phyloP scores from a whole-genome alignment of 2,113 vertebrate genomes.

The Pseudorhombus dupliciocellatus region DNA sequence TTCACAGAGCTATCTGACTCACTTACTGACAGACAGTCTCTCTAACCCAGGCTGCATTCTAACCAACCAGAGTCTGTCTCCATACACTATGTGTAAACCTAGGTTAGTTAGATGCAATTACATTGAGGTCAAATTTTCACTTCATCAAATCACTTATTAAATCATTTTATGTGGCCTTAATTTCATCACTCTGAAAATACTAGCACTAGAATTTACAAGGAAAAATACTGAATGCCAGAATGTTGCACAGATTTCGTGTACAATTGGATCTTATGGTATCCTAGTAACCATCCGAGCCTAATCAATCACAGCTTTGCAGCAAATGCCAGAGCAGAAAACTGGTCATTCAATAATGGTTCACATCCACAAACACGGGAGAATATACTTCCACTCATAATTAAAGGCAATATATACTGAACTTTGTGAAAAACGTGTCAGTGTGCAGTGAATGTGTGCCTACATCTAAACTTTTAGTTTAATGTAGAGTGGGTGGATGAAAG shows the following conservation, averaged over 20 bases:
- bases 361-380: not conserved
- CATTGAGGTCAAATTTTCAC: not conserved
- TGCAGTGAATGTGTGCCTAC: not conserved
- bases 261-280: not conserved
- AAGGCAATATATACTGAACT: not conserved
- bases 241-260: not conserved
- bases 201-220: not conserved
- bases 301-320: slow-evolving; percentile 5
- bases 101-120: not conserved
- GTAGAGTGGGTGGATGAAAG: not conserved
- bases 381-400: not conserved
- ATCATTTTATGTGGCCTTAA: not conserved
- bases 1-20: not conserved
- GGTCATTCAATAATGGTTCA: slow-evolving; percentile 4
- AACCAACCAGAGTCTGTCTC: not conserved
- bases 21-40: slow-evolving; percentile 9
- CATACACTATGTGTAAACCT: not conserved
- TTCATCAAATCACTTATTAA: not conserved
- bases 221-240: slow-evolving; percentile 1
- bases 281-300: not conserved
- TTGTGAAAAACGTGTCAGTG: not conserved
- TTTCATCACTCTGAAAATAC: not conserved
- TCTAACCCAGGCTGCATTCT: too few relatives aligned
- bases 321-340: slow-evolving; percentile 9
- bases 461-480: not conserved